phyloP scores from a whole-genome alignment of 92 coral and sea anemone genomes.

The Micromussa lordhowensis region DNA sequence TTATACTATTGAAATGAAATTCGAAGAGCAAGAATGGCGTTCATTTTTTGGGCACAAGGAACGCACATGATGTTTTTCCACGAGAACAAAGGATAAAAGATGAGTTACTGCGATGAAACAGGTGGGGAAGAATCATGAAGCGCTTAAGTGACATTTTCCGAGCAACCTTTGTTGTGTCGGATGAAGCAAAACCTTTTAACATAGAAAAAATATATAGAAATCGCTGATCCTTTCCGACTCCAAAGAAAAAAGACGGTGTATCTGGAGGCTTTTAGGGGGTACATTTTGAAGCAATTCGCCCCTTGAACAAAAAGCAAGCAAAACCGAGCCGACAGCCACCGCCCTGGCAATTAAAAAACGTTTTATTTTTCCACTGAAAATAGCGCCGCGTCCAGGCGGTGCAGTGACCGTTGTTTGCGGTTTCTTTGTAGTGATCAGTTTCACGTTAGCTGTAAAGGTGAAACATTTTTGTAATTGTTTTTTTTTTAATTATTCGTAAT shows the following conservation, averaged over 20 bases:
- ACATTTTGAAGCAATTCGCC: not conserved
- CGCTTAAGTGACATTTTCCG: not conserved
- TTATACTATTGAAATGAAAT: not conserved
- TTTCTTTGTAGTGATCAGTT: not conserved
- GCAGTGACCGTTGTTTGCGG: not conserved
- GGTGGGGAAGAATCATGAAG: not conserved
- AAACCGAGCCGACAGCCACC: not conserved
- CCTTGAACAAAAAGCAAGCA: not conserved
- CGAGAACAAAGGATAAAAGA: not conserved
- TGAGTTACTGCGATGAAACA: not conserved
- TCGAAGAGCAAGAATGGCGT: not conserved
- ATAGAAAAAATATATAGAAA: not conserved
- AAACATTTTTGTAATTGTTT: not conserved
- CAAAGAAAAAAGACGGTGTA: not conserved
- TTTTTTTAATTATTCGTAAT: not conserved
- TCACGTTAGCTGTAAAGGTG: not conserved
- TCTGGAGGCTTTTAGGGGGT: not conserved
- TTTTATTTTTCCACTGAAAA: not conserved
- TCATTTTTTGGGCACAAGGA: not conserved
- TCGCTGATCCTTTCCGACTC: not conserved
- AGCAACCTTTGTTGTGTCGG: not conserved
- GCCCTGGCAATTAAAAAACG: not conserved
- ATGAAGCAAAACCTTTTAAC: not conserved
- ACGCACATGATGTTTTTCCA: not conserved
- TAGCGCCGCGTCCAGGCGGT: not conserved